Evolutionary conservation across 2,888 invertebrate species (phyloP).

Genomic region (Noctua janthe): DNA sequence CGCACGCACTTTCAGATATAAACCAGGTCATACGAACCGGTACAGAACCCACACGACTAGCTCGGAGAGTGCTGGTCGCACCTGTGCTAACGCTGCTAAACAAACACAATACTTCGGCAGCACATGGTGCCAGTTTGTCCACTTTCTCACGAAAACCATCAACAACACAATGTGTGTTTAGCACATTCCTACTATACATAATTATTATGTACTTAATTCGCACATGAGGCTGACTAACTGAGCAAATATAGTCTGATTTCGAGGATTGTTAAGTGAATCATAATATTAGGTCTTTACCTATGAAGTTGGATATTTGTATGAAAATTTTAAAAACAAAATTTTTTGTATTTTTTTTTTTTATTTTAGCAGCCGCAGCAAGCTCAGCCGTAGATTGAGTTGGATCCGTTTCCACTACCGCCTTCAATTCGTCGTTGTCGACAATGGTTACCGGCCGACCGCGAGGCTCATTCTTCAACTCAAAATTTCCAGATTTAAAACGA

Average conservation of each 20-base stretch:
- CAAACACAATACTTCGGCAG: conserved; percentile 2
- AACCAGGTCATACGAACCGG: not conserved
- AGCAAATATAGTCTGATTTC: conserved; percentile 1
- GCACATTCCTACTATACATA: conserved; percentile 22
- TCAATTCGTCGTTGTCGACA: no score
- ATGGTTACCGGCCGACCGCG: no score
- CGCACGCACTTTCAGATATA: not conserved
- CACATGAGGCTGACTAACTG: conserved; percentile 18
- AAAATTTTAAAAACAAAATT: no score
- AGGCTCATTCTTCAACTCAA: no score
- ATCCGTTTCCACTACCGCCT: no score
- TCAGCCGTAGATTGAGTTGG: no score
- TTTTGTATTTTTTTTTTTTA: no score
- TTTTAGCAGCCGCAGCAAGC: no score
- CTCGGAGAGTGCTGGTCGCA: not conserved
- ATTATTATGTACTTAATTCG: not conserved
- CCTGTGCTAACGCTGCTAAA: conserved; percentile 6
- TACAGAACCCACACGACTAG: conserved; percentile 10
- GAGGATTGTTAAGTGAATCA: conserved; percentile 27
- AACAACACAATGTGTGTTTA: conserved; percentile 7
- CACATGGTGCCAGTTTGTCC: conserved; percentile 3
- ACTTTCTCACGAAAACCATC: not conserved
- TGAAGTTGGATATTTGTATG: no score
- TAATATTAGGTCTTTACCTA: not conserved
- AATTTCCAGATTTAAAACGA: no score